These are phyloP conservation scores for Andricus curvator DNA, from an alignment of 2,888 invertebrate species.

Conservation along the genomic window DNA sequence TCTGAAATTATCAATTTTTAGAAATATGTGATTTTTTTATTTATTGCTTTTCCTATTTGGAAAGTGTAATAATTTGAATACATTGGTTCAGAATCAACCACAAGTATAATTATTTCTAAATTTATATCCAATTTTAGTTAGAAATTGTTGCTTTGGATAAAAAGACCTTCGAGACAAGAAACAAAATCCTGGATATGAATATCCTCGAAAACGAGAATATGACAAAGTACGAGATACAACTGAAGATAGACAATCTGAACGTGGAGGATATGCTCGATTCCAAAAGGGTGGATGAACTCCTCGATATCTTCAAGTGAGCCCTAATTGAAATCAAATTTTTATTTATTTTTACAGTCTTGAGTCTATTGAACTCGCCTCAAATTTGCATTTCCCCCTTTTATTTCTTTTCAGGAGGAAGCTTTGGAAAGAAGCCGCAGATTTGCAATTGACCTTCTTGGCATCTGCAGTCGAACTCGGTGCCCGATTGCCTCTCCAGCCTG, in stretches of 20 bases:
- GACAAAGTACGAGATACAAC: conserved; percentile 87
- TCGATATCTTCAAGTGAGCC: conserved; percentile 84
- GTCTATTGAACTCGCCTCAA: not conserved
- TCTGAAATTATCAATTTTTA: too few relatives aligned
- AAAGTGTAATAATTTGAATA: too few relatives aligned
- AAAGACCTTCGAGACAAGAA: conserved; percentile 87
- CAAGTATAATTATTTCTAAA: not conserved
- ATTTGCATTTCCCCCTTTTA: conserved; percentile 12
- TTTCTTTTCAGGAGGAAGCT: conserved; percentile 81
- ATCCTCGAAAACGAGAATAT: conserved; percentile 84
- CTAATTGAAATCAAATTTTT: conserved; percentile 16
- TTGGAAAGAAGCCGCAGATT: conserved; percentile 87
- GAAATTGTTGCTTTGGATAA: conserved; percentile 89
- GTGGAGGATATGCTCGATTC: conserved; percentile 92
- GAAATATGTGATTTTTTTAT: too few relatives aligned
- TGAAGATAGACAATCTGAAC: conserved; percentile 94
- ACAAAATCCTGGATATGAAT: conserved; percentile 82
- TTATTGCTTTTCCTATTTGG: too few relatives aligned
- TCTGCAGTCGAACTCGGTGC: conserved; percentile 93
- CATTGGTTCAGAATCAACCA: too few relatives aligned
- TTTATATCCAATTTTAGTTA: conserved; percentile 78
- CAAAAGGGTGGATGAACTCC: conserved; percentile 85
- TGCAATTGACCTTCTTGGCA: conserved; percentile 91
- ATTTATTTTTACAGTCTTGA: conserved; percentile 9
- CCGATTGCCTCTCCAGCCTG: conserved; percentile 88